These are phyloP conservation scores for Tipula helvola DNA, from an alignment of 2,888 invertebrate genomes.

Conservation along the genomic window DNA sequence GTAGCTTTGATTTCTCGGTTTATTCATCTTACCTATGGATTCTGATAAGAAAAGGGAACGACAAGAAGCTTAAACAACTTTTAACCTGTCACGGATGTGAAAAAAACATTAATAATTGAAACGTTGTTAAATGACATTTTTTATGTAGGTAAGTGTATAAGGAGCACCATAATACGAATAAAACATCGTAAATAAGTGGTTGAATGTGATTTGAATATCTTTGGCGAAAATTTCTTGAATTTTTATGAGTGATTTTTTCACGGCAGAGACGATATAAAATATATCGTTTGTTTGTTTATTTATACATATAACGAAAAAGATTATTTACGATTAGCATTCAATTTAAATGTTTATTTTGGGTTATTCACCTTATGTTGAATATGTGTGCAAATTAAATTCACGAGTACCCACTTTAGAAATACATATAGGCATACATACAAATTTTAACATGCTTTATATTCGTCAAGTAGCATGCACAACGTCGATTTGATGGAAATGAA, in stretches of 20 bases:
- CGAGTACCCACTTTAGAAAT: background rate
- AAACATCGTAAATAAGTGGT: background rate
- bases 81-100: background rate
- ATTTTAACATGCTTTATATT: background rate
- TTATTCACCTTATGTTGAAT: background rate
- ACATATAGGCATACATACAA: no score
- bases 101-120: background rate
- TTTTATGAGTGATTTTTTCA: background rate
- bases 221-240: background rate
- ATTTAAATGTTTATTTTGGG: background rate
- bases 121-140: background rate
- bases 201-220: background rate
- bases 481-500: background rate
- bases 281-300: background rate
- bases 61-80: background rate
- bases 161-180: background rate
- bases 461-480: background rate
- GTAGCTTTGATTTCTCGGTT: background rate
- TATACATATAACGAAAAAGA: background rate
- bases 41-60: background rate
- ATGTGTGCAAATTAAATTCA: background rate
- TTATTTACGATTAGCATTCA: background rate
- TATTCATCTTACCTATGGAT: background rate
- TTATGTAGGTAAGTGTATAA: background rate
- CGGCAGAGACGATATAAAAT: background rate